Evolutionary conservation across 1,140 invertebrate species (phyloP), one percentile per base, ranked within the genome.

Genomic region (Cyclargus thomasi): DNA sequence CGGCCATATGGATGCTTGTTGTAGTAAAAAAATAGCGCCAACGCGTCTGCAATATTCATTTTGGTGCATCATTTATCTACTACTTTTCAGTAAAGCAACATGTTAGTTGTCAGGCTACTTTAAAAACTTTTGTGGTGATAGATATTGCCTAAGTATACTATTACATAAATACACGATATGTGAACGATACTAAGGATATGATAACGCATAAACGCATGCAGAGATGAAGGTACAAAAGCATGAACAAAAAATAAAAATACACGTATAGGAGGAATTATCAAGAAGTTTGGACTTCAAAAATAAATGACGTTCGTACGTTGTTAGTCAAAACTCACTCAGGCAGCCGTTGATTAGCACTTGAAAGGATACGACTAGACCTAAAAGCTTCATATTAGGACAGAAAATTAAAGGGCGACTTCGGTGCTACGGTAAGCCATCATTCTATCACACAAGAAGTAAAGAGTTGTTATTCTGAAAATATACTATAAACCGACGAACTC

Each of bases 401-500:
- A 70, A 55, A 74, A 74, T 75, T 73, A 69, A 64, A 65, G 74
- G 74, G 74, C 76, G 74, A 71, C 70, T 76, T 78, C 76, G 76
- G 80, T 79, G 77, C 85, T 84, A 86, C 77, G 74, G 74, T 83
- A 86, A 86, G 84, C 86, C 82, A 75, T 83, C 85, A 90, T 87
- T 86, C 85, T 79, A 84, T 86, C 85, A 88, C 87, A 90, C 86
- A 85, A 78, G 78, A 83, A 82, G 78, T 83, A 85, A 82, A 84
- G 82, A 86, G 83, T 77, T 86, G 87, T 90, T 90, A 88, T 82
- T 81, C 78, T 83, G 82, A 84, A 82, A 82, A 81, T 86, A 83
- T 90, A 90, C 86, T 86, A 87, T 88, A 90, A 84, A 85, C 87
- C 85, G 86, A 85, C 88, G 79, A 86, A 86, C 88, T 91, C 89